These are phyloP conservation scores for Thymallus thymallus DNA, from an alignment of 2,113 vertebrate genomes.

Conservation along the genomic window DNA sequence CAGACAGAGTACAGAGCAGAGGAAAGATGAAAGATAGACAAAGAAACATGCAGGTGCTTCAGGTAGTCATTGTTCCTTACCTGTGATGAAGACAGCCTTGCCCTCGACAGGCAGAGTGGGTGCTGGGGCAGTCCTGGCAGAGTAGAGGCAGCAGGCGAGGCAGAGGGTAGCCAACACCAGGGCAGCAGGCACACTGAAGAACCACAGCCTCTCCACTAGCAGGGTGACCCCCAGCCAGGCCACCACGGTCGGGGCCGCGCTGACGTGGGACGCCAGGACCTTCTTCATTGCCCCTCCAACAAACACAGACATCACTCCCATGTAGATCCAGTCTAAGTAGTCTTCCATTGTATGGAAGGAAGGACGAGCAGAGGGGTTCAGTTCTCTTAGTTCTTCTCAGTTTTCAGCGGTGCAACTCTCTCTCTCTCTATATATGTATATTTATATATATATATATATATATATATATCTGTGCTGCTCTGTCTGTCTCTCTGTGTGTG, in stretches of 20 bases:
- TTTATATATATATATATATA: too few relatives aligned
- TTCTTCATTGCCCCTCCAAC: slow-evolving; percentile 65
- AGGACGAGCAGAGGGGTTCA: not conserved
- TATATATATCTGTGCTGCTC: too few relatives aligned
- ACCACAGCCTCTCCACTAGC: slow-evolving; percentile 67
- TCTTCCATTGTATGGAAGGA: slow-evolving; percentile 61
- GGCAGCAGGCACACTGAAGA: slow-evolving; percentile 57
- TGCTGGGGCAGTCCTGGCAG: slow-evolving; percentile 9
- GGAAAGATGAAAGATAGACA: too few relatives aligned
- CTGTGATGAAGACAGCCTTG: slow-evolving; percentile 75
- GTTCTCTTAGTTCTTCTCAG: too few relatives aligned
- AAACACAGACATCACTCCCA: slow-evolving; percentile 61
- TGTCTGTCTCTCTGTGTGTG: slow-evolving; percentile 5
- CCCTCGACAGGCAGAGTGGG: slow-evolving; percentile 48
- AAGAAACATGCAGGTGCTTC: too few relatives aligned
- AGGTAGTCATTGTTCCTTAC: slow-evolving; percentile 45
- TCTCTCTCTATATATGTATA: too few relatives aligned
- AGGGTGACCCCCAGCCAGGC: slow-evolving; percentile 71
- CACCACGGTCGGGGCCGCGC: slow-evolving; percentile 56
- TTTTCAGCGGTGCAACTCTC: too few relatives aligned
- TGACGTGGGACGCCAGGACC: slow-evolving; percentile 63
- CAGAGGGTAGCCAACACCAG: slow-evolving; percentile 50
- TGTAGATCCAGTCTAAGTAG: slow-evolving; percentile 71
- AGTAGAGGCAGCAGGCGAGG: slow-evolving; percentile 54
- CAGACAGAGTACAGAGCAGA: too few relatives aligned